Evolutionary conservation across 2,797 vertebrate genomes (phyloP).

Genomic region (Sandelia bainsii): DNA sequence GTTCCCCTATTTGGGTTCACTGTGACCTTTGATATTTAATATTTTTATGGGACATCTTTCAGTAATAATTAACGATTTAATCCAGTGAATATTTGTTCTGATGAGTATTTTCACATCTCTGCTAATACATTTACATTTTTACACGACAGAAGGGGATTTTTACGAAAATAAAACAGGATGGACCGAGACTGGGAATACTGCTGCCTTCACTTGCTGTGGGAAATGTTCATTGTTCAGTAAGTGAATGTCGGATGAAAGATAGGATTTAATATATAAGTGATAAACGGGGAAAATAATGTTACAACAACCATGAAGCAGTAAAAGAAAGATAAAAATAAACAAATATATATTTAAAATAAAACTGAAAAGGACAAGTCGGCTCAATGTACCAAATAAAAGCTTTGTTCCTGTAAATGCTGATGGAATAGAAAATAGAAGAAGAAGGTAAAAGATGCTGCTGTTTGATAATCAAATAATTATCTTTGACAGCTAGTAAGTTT

Average conservation of each 20-base stretch:
- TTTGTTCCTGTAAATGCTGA: no score
- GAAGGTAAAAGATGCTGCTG: no score
- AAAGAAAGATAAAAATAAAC: neutral
- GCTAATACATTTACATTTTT: conserved; percentile 18
- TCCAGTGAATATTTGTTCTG: neutral
- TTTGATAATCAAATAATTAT: no score
- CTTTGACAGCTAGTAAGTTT: no score
- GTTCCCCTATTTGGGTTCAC: neutral
- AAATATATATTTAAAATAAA: neutral
- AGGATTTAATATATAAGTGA: neutral
- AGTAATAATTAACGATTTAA: neutral
- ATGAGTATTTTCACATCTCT: neutral
- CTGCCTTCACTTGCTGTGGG: conserved; percentile 60
- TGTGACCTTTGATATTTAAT: neutral
- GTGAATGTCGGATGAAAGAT: neutral
- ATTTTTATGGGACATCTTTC: neutral
- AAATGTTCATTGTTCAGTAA: accelerated
- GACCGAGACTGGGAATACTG: conserved; percentile 60
- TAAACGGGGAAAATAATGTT: neutral
- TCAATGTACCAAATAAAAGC: no score
- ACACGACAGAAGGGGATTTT: conserved; percentile 39
- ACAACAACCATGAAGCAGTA: no score
- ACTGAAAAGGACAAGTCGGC: neutral
- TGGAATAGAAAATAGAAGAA: no score
- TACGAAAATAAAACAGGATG: conserved; percentile 65